These are phyloP conservation scores for Plusia festucae DNA, from an alignment of 2,888 invertebrate species.

Conservation along the genomic window DNA sequence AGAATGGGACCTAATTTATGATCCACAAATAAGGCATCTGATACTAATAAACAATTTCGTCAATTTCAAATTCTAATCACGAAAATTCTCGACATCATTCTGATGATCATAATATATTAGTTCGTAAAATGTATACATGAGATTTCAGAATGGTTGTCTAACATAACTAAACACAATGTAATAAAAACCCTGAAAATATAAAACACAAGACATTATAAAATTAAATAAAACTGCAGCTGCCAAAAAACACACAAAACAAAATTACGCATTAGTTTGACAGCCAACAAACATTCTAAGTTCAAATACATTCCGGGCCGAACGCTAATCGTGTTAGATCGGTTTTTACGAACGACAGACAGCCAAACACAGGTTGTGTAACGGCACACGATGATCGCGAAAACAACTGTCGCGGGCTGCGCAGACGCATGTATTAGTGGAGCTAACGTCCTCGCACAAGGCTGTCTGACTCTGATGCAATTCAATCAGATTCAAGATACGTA, in stretches of 20 bases:
- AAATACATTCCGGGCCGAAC: conserved; percentile 31
- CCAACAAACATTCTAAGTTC: conserved; percentile 22
- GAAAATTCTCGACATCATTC: conserved; percentile 32
- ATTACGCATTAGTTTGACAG: conserved; percentile 24
- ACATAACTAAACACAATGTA: background rate
- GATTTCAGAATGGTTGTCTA: conserved; percentile 3
- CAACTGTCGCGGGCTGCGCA: conserved; percentile 62
- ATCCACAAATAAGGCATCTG: conserved; percentile 18
- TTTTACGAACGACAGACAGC: conserved; percentile 40
- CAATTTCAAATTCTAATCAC: conserved; percentile 24
- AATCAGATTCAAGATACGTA: conserved; percentile 62
- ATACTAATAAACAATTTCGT: conserved; percentile 24
- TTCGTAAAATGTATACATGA: background rate
- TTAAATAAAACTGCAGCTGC: background rate
- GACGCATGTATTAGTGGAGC: conserved; percentile 72
- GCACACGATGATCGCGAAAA: conserved; percentile 58
- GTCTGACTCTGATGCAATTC: conserved; percentile 68
- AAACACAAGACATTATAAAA: background rate
- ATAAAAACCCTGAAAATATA: background rate
- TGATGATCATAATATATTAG: too few relatives aligned
- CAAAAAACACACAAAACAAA: background rate
- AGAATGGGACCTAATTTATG: conserved; percentile 30
- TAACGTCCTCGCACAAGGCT: conserved; percentile 78
- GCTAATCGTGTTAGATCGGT: conserved; percentile 43
- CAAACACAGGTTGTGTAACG: conserved; percentile 58